A percentile compares a stretch with the other conserved stretches of the same genome.
Conservation (phyloP, 2,113 vertebrate genomes). For the Henicopernis longicauda region DNA sequence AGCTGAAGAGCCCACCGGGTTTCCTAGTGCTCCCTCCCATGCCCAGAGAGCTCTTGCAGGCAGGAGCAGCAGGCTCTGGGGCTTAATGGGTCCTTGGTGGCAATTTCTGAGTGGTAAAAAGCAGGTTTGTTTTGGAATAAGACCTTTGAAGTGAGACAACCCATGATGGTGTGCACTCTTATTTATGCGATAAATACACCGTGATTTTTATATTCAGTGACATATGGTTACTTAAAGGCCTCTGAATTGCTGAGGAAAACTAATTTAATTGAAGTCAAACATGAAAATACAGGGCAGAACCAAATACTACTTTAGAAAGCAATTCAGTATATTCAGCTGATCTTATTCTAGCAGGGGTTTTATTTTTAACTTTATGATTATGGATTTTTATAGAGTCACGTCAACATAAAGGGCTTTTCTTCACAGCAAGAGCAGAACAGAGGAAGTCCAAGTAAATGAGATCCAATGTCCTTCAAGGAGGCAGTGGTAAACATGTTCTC, state of each 20-base stretch:
- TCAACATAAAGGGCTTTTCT: slow-evolving; percentile 60
- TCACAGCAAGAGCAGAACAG: not conserved
- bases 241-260: not conserved
- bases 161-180: not conserved
- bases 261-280: not conserved
- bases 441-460: slow-evolving; percentile 24
- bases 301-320: not conserved
- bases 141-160: not conserved
- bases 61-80: not conserved
- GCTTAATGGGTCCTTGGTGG: not conserved
- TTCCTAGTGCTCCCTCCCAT: rapidly evolving
- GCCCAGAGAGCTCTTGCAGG: not conserved
- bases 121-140: not conserved
- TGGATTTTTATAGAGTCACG: slow-evolving; percentile 15
- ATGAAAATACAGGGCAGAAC: not conserved
- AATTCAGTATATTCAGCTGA: not conserved
- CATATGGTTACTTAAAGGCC: not conserved
- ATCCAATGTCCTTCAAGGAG: slow-evolving; percentile 1
- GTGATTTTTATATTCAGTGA: not conserved
- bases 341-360: not conserved
- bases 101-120: not conserved
- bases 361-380: slow-evolving; percentile 53
- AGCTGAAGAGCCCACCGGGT: not conserved
- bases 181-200: not conserved
- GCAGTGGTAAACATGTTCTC: slow-evolving; percentile 26